Evolutionary conservation across 2,797 vertebrate genomes (phyloP).

Genomic region (Enteromius anoplus): DNA sequence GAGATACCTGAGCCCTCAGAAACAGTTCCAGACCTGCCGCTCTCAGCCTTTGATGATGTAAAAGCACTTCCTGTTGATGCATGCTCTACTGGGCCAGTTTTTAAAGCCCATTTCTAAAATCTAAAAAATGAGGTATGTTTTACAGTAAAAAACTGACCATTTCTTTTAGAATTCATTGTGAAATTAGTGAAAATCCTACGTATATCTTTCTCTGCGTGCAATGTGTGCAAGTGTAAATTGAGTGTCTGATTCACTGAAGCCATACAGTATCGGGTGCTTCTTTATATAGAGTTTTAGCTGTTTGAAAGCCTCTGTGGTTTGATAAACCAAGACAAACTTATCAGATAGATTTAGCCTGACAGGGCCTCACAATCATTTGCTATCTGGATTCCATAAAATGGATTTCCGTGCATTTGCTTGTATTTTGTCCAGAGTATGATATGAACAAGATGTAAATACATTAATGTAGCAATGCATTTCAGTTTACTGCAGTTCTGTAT

Average conservation of each 20-base stretch:
- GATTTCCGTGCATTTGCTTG: background rate
- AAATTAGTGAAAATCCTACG: background rate
- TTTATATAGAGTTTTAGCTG: background rate
- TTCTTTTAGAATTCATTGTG: no score
- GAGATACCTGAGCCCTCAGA: conserved; percentile 22
- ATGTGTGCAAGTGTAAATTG: background rate
- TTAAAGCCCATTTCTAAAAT: background rate
- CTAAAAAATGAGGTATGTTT: no score
- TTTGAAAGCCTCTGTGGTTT: background rate
- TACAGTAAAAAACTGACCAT: no score
- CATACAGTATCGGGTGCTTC: background rate
- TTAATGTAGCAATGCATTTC: background rate
- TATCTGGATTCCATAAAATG: background rate
- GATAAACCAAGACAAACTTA: background rate
- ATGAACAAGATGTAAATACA: background rate
- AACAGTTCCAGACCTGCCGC: conserved; percentile 5
- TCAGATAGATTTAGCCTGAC: background rate
- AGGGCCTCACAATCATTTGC: background rate
- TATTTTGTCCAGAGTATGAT: background rate
- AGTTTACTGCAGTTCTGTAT: no score
- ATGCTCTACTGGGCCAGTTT: background rate
- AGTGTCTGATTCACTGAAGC: background rate
- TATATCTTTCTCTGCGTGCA: no score
- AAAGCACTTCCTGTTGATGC: conserved; percentile 23
- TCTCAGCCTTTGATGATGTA: background rate